Evolutionary conservation across 2,113 vertebrate genomes (phyloP).

Genomic region (Tonatia bakeri): DNA sequence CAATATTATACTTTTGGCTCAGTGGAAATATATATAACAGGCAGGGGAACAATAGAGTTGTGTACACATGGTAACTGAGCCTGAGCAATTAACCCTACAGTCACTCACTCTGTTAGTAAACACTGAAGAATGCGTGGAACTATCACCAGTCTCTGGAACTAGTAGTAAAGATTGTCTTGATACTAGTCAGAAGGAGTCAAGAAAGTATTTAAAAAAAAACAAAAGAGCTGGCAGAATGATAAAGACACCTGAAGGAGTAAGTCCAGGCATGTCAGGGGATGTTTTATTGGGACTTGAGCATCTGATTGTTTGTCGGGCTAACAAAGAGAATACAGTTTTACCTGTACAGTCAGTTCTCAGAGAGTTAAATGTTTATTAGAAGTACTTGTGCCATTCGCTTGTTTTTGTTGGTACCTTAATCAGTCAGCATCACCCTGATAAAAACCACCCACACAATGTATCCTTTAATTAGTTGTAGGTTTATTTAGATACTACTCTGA

Average conservation of each 20-base stretch:
- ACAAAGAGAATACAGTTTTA: neutral
- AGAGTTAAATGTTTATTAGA: neutral
- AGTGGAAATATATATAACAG: neutral
- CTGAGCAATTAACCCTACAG: neutral
- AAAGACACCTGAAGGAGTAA: neutral
- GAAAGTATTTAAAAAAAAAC: neutral
- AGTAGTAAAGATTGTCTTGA: neutral
- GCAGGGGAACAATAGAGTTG: neutral
- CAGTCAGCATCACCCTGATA: neutral
- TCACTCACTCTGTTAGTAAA: neutral
- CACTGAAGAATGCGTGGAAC: neutral
- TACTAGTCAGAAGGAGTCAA: neutral
- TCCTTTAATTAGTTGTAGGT: neutral
- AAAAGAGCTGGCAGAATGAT: neutral
- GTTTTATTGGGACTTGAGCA: neutral
- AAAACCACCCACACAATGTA: neutral
- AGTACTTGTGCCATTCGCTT: neutral
- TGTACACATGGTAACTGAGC: neutral
- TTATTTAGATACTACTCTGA: neutral
- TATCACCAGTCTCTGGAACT: neutral
- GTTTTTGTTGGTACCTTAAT: neutral
- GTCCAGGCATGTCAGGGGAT: neutral
- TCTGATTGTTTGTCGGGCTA: neutral
- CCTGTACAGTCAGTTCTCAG: neutral
- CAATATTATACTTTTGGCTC: neutral